Percentiles rank a stretch among this genome's conserved stretches.
These are phyloP conservation scores for Cydia pomonella DNA, from an alignment of 1,140 invertebrate species.

Conservation along the genomic window DNA sequence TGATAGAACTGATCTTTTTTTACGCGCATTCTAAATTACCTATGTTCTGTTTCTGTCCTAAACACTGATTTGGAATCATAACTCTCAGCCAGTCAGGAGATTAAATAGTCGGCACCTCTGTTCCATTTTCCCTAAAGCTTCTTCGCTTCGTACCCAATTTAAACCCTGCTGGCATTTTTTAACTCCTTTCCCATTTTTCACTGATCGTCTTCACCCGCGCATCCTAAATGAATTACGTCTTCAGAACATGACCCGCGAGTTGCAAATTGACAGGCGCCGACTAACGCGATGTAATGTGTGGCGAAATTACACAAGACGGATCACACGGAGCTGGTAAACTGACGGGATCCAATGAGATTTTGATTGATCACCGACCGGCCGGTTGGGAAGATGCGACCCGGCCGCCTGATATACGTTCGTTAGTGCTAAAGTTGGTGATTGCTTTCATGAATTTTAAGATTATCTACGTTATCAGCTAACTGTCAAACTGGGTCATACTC, in stretches of 20 bases:
- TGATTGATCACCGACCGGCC: conserved; percentile 59
- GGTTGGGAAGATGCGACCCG: conserved; percentile 15
- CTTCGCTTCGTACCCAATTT: not conserved
- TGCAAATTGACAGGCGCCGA: conserved; percentile 27
- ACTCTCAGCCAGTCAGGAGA: not conserved
- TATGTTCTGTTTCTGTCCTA: too few relatives aligned
- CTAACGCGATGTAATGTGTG: conserved; percentile 46
- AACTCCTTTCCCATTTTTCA: conserved; percentile 7
- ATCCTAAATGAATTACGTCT: conserved; percentile 1
- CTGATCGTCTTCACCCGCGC: not conserved
- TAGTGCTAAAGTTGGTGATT: conserved; percentile 20
- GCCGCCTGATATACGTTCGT: conserved; percentile 16
- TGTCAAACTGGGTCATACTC: not conserved
- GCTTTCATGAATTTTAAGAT: conserved; percentile 18
- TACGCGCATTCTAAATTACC: too few relatives aligned
- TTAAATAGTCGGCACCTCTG: not conserved
- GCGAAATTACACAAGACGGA: conserved; percentile 54
- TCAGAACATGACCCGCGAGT: conserved; percentile 28
- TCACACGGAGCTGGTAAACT: conserved; percentile 43
- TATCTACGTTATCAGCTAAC: not conserved
- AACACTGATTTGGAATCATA: too few relatives aligned
- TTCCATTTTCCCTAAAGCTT: not conserved
- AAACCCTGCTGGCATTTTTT: not conserved
- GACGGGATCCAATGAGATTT: conserved; percentile 59
- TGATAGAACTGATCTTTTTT: too few relatives aligned